Evolutionary conservation across 2,797 vertebrate genomes (phyloP).

Genomic region (Gymnothorax reevesii): DNA sequence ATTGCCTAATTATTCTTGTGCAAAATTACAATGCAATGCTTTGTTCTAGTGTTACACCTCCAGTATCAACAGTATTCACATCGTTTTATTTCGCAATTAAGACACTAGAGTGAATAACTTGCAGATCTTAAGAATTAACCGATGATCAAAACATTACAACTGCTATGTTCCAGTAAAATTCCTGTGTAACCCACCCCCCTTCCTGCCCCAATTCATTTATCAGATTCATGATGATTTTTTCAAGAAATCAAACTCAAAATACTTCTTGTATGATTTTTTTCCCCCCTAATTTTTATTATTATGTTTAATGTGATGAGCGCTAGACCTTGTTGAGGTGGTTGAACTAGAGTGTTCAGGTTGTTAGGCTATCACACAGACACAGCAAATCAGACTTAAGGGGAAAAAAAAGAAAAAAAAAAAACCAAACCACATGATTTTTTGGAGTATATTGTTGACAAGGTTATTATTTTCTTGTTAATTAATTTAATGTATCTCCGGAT

Average conservation of each 20-base stretch:
- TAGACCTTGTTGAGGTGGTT: slow-evolving; percentile 2
- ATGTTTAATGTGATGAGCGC: neutral
- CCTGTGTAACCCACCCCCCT: neutral
- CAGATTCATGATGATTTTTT: neutral
- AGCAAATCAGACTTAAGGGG: slow-evolving; percentile 27
- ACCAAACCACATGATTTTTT: slow-evolving; percentile 21
- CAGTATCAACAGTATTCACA: slow-evolving; percentile 7
- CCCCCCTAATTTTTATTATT: neutral
- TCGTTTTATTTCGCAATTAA: slow-evolving; percentile 1
- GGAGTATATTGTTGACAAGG: slow-evolving; percentile 56
- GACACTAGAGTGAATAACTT: neutral
- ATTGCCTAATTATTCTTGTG: neutral
- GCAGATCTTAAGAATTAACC: neutral
- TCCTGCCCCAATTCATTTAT: neutral
- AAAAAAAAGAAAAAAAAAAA: neutral
- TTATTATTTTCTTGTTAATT: slow-evolving; percentile 44
- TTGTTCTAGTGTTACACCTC: slow-evolving; percentile 8
- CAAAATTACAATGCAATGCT: neutral
- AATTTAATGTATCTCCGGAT: neutral
- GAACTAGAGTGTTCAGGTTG: slow-evolving; percentile 30
- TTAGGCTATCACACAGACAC: slow-evolving; percentile 28
- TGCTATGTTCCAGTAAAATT: neutral
- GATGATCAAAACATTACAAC: neutral
- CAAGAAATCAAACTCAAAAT: neutral
- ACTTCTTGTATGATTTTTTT: neutral